These are phyloP conservation scores for Muscicapa comitata DNA, from an alignment of 2,797 vertebrate genomes.

Conservation along the genomic window DNA sequence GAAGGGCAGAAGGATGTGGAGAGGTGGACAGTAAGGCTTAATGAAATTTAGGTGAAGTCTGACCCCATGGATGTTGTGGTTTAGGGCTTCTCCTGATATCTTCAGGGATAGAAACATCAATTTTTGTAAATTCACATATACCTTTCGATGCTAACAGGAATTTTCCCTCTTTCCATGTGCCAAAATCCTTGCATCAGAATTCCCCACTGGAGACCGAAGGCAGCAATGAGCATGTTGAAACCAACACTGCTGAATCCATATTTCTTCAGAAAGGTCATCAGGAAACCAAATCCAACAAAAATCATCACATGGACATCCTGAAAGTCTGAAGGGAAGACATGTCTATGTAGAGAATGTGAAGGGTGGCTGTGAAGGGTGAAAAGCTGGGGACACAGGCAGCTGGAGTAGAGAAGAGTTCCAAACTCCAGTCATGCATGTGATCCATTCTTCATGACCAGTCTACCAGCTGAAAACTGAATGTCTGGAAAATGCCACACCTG, in stretches of 20 bases:
- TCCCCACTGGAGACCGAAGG: constrained; percentile 94
- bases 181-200: constrained; percentile 84
- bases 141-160: constrained; percentile 77
- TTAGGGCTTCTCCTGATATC: not conserved
- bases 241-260: constrained; percentile 95
- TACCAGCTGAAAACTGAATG: not conserved
- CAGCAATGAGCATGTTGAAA: constrained; percentile 89
- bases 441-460: too few species aligned
- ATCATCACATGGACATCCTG: constrained; percentile 98
- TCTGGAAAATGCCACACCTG: not conserved
- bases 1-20: not conserved
- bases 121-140: constrained; percentile 42
- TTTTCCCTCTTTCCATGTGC: constrained; percentile 68
- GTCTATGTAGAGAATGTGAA: not conserved
- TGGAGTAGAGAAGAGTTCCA: not conserved
- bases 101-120: not conserved
- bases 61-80: not conserved
- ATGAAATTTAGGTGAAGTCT: not conserved
- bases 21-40: not conserved
- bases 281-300: constrained; percentile 94
- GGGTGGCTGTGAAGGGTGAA: not conserved
- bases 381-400: not conserved
- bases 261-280: constrained; percentile 97
- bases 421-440: not conserved
- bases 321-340: constrained; percentile 80